Conservation (phyloP, 2,888 invertebrate species). For the Hylaea fasciaria region DNA sequence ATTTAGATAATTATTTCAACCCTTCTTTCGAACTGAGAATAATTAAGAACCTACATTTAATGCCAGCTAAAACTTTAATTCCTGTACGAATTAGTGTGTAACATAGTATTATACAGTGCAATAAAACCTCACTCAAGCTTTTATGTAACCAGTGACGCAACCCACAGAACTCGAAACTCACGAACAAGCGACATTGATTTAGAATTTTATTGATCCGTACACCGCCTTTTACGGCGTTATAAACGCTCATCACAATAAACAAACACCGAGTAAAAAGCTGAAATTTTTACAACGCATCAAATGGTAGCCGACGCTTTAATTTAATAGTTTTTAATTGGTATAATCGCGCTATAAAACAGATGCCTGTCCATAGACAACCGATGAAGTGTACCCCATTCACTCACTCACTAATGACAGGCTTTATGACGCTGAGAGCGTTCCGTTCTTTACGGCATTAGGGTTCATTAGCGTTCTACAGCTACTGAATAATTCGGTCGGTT, state of each 20-base stretch:
- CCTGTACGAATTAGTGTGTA: conserved; percentile 35
- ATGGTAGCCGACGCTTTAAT: conserved; percentile 78
- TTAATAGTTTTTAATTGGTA: conserved; percentile 84
- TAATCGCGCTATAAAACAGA: conserved; percentile 78
- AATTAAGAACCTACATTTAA: conserved; percentile 17
- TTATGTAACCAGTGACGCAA: conserved; percentile 31
- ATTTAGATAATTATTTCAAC: too few species aligned
- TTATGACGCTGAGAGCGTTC: conserved; percentile 57
- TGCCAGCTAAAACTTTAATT: conserved; percentile 48
- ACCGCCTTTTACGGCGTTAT: conserved; percentile 61
- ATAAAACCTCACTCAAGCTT: conserved; percentile 20
- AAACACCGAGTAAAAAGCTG: conserved; percentile 69
- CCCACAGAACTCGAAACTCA: conserved; percentile 30
- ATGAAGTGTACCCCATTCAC: conserved; percentile 75
- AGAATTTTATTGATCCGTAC: conserved; percentile 59
- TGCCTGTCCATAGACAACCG: conserved; percentile 69
- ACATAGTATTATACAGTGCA: conserved; percentile 9
- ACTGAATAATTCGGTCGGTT: conserved; percentile 81
- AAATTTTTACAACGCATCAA: conserved; percentile 72
- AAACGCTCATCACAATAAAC: conserved; percentile 81
- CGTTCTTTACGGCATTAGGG: conserved; percentile 75
- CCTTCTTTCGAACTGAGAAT: too few species aligned
- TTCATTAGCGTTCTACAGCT: conserved; percentile 80
- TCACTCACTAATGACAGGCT: conserved; percentile 69
- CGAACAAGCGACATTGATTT: conserved; percentile 43